Evolutionary conservation across 2,113 vertebrate genomes (phyloP).

Genomic region (Suncus etruscus): DNA sequence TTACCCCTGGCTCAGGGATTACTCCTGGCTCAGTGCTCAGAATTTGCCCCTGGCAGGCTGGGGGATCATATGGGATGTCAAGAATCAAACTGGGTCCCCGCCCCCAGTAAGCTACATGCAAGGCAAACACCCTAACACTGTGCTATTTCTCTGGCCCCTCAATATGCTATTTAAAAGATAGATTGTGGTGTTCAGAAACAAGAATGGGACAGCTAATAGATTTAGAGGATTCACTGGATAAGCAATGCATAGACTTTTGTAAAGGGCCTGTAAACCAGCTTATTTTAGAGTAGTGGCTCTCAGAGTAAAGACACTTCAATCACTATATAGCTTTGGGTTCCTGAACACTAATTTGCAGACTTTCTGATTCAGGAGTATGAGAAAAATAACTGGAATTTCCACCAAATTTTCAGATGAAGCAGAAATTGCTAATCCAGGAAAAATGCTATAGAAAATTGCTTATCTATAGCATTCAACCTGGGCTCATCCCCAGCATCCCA

Average conservation of each 20-base stretch:
- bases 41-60: too few relatives aligned
- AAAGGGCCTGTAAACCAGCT: background rate
- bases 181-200: background rate
- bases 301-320: background rate
- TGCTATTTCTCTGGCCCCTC: too few relatives aligned
- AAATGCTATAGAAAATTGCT: background rate
- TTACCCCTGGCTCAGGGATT: too few relatives aligned
- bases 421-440: background rate
- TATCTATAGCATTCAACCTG: background rate
- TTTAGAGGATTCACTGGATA: background rate
- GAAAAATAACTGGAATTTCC: slow-evolving; percentile 2
- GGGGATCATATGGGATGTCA: too few relatives aligned
- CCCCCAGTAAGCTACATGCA: too few relatives aligned
- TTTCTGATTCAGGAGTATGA: background rate
- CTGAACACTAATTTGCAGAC: background rate
- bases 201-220: background rate
- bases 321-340: background rate
- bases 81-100: too few relatives aligned
- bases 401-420: background rate
- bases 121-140: too few relatives aligned
- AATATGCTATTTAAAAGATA: background rate
- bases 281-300: background rate
- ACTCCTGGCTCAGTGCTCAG: too few relatives aligned
- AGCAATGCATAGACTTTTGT: background rate
- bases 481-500: background rate